Evolutionary conservation across 1,140 invertebrate genomes (phyloP).

Genomic region (Eurosta solidaginis): DNA sequence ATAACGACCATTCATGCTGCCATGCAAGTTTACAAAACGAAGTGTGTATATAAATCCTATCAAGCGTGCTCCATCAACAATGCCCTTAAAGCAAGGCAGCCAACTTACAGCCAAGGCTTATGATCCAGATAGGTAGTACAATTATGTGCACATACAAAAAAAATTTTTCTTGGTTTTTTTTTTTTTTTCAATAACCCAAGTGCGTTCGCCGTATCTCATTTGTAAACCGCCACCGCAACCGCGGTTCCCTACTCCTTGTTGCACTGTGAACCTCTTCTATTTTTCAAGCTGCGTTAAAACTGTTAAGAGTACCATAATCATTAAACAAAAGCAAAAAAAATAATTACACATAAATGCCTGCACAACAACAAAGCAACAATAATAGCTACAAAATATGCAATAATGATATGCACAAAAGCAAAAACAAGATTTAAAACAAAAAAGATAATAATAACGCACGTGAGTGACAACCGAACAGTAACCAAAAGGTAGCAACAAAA

Average conservation of each 20-base stretch:
- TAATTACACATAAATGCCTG: neutral
- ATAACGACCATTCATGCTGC: no score
- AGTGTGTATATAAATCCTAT: no score
- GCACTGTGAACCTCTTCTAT: no score
- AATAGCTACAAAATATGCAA: slow-evolving; percentile 27
- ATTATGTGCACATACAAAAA: no score
- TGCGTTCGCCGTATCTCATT: neutral
- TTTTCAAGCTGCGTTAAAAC: neutral
- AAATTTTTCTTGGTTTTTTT: no score
- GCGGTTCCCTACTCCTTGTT: no score
- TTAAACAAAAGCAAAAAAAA: neutral
- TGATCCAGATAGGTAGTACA: no score
- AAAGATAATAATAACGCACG: neutral
- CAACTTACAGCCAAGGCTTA: no score
- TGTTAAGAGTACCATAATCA: slow-evolving; percentile 45
- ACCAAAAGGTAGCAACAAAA: neutral
- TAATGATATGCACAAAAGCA: neutral
- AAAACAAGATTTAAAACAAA: neutral
- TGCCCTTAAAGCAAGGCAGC: no score
- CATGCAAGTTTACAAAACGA: no score
- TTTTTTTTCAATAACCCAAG: no score
- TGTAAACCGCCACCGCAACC: neutral
- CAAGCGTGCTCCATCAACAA: no score
- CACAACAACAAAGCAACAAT: neutral
- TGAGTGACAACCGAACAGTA: neutral